A percentile compares a stretch with the other conserved stretches of the same genome.
These are phyloP conservation scores for Myioborus melanocephalus DNA, from an alignment of 2,797 vertebrate species.

Conservation along the genomic window DNA sequence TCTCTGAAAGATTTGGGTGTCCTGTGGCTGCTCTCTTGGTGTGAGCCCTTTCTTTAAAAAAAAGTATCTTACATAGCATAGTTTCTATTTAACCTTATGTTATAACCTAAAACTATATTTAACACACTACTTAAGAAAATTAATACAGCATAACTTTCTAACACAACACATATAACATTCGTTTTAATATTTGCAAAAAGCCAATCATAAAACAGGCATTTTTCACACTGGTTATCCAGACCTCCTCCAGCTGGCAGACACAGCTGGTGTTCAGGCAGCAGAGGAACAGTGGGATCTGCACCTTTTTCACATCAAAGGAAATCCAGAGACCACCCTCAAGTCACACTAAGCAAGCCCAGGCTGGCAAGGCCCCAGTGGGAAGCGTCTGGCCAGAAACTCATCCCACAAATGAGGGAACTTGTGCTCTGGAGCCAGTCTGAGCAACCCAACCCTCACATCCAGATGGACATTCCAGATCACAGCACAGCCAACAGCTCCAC, in stretches of 20 bases:
- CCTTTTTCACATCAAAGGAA: neutral
- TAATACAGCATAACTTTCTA: too few species aligned
- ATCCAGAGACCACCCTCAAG: neutral
- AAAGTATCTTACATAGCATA: neutral
- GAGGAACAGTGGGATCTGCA: neutral
- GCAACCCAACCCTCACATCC: fast-evolving
- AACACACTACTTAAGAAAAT: too few species aligned
- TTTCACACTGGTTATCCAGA: neutral
- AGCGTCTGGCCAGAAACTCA: neutral
- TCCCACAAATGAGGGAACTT: neutral
- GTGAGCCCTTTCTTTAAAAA: neutral
- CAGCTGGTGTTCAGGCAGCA: fast-evolving
- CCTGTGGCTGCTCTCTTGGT: neutral
- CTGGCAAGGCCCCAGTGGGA: neutral
- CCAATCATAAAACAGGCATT: too few species aligned
- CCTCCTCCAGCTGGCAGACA: neutral
- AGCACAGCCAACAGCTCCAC: neutral
- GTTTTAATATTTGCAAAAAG: too few species aligned
- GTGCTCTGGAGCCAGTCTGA: neutral
- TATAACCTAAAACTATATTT: too few species aligned
- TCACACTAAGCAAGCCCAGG: neutral
- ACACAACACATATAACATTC: too few species aligned
- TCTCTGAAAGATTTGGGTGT: neutral
- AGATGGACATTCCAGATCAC: neutral
- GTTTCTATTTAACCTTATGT: neutral